Evolutionary conservation across 2,888 invertebrate genomes (phyloP).

Genomic region (Alloplasta piceator): DNA sequence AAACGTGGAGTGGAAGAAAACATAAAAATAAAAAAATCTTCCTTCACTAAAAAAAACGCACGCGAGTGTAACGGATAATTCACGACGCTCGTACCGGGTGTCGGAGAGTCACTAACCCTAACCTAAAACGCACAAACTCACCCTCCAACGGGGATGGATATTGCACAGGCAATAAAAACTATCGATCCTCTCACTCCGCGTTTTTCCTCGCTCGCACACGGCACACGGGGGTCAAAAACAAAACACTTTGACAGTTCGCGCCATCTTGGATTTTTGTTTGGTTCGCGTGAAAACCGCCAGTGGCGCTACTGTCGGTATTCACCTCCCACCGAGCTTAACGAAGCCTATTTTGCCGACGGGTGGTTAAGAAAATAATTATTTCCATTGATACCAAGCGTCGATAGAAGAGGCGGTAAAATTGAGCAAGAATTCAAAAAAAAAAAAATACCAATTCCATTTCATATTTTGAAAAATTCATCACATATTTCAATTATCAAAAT

Average conservation of each 20-base stretch:
- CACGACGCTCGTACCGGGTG: slow-evolving; percentile 67
- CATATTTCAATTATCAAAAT: no score
- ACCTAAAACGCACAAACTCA: slow-evolving; percentile 74
- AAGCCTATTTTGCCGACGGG: slow-evolving; percentile 5
- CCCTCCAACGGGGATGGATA: slow-evolving; percentile 62
- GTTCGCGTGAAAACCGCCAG: neutral
- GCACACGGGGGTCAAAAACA: slow-evolving; percentile 56
- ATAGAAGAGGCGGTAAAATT: no score
- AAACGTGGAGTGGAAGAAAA: neutral
- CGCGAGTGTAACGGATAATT: slow-evolving; percentile 8
- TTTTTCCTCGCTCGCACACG: slow-evolving; percentile 3
- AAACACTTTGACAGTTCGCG: slow-evolving; percentile 69
- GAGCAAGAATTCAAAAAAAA: no score
- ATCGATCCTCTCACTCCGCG: slow-evolving; percentile 73
- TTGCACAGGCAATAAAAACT: slow-evolving; percentile 73
- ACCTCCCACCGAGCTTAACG: neutral
- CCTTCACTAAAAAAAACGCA: neutral
- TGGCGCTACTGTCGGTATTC: neutral
- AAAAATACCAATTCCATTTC: no score
- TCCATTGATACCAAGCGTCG: no score
- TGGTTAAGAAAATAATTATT: neutral
- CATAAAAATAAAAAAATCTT: neutral
- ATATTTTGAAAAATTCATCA: no score
- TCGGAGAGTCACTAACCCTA: slow-evolving; percentile 77
- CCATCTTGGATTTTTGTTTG: slow-evolving; percentile 69